These are phyloP conservation scores for Plebejus argus DNA, from an alignment of 2,888 invertebrate species.

Conservation along the genomic window DNA sequence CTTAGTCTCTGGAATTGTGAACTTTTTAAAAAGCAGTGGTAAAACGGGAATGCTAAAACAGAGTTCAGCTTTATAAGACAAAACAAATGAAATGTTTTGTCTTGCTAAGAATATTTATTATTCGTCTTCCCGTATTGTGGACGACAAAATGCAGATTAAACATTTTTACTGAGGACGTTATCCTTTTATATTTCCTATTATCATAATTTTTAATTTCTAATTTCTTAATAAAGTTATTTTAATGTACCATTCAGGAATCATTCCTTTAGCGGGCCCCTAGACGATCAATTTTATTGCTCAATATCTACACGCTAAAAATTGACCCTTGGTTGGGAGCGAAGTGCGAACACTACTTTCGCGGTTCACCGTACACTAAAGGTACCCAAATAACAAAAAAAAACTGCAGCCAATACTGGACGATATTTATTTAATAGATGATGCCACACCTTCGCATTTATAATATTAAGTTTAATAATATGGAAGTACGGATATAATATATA, in stretches of 20 bases:
- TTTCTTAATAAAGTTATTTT: background rate
- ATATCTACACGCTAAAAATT: no score
- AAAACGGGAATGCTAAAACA: conserved; percentile 41
- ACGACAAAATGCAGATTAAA: conserved; percentile 16
- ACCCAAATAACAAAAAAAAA: no score
- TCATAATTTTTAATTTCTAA: background rate
- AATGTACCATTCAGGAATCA: background rate
- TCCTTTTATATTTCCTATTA: conserved; percentile 9
- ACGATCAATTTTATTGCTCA: no score
- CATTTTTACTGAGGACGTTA: background rate
- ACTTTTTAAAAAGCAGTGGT: conserved; percentile 17
- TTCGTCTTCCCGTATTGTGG: conserved; percentile 27
- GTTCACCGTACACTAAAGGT: no score
- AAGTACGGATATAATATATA: background rate
- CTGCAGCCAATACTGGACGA: no score
- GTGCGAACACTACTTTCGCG: no score
- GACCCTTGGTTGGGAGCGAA: no score
- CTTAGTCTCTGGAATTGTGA: conserved; percentile 20
- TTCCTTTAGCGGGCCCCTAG: background rate
- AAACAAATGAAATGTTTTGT: conserved; percentile 54
- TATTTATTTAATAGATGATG: no score
- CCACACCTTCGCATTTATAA: no score
- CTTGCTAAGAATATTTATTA: conserved; percentile 35
- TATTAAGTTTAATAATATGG: no score
- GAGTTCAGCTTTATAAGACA: conserved; percentile 60